Conservation (phyloP, 2,113 vertebrate species). For the Rhegmatorhina hoffmannsi region DNA sequence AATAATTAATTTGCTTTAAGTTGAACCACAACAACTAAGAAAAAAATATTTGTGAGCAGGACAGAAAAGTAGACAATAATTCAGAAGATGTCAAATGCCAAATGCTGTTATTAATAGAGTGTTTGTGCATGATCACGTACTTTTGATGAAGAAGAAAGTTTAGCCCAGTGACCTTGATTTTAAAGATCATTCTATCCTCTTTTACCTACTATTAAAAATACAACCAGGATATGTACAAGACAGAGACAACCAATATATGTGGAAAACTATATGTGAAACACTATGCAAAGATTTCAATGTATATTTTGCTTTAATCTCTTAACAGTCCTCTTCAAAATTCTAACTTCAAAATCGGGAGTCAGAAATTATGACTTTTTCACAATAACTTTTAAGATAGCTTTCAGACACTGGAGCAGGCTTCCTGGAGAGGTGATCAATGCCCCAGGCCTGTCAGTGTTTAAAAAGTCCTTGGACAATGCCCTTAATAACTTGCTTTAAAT, state of each 20-base stretch:
- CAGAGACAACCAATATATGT: not conserved
- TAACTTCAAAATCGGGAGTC: not conserved
- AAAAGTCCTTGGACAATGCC: not conserved
- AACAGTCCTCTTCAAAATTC: not conserved
- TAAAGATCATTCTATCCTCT: not conserved
- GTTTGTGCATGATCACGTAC: not conserved
- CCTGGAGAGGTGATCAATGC: accelerated
- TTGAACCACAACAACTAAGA: not conserved
- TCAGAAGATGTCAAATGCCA: not conserved
- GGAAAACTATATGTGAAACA: not conserved
- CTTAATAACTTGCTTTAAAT: not conserved
- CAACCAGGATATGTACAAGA: not conserved
- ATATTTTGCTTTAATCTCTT: not conserved
- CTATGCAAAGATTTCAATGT: not conserved
- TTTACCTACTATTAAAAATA: not conserved
- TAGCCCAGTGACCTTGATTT: not conserved
- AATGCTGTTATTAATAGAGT: not conserved
- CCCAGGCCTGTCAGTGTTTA: not conserved
- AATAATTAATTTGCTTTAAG: not conserved
- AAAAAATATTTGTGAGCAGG: not conserved
- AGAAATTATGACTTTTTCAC: not conserved
- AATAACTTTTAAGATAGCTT: not conserved
- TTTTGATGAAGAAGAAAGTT: not conserved
- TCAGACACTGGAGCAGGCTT: not conserved
- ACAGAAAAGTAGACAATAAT: not conserved